Conservation (phyloP, 2,113 vertebrate genomes). For the Anthoscopus minutus region DNA sequence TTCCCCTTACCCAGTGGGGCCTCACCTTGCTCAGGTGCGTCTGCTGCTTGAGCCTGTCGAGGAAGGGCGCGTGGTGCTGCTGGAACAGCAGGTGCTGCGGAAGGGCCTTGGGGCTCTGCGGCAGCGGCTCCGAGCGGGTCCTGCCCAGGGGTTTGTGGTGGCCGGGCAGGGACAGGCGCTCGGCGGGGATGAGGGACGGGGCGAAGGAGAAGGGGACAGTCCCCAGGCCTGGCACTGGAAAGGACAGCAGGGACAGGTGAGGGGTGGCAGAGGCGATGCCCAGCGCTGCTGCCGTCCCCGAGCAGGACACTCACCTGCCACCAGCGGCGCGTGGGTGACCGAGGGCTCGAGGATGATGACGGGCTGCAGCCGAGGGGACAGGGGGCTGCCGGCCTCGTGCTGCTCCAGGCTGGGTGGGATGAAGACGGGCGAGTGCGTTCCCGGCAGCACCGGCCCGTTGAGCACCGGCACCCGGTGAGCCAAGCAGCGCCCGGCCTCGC, state of each 20-base stretch:
- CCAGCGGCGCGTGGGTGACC: conserved; percentile 75
- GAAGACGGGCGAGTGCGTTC: conserved; percentile 70
- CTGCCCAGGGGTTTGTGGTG: conserved; percentile 85
- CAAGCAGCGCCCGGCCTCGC: conserved; percentile 70
- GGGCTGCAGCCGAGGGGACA: conserved; percentile 79
- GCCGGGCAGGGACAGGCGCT: conserved; percentile 69
- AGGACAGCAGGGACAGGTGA: neutral
- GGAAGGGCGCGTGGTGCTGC: conserved; percentile 74
- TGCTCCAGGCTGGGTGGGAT: conserved; percentile 78
- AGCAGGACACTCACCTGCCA: conserved; percentile 71
- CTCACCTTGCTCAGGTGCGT: conserved; percentile 76
- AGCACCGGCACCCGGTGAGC: conserved; percentile 68
- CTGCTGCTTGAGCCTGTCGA: conserved; percentile 77
- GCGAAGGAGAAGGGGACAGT: conserved; percentile 76
- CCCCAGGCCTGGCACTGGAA: conserved; percentile 77
- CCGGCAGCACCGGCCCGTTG: conserved; percentile 65
- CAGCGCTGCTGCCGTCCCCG: accelerated
- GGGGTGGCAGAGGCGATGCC: neutral
- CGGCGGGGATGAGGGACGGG: conserved; percentile 67
- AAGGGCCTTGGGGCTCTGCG: conserved; percentile 77
- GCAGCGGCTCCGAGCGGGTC: conserved; percentile 90
- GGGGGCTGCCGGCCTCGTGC: conserved; percentile 70
- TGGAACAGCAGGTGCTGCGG: conserved; percentile 69
- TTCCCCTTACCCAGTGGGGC: neutral
- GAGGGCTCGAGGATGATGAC: conserved; percentile 88